phyloP scores from a whole-genome alignment of 2,888 invertebrate species.

The Agrochola litura region DNA sequence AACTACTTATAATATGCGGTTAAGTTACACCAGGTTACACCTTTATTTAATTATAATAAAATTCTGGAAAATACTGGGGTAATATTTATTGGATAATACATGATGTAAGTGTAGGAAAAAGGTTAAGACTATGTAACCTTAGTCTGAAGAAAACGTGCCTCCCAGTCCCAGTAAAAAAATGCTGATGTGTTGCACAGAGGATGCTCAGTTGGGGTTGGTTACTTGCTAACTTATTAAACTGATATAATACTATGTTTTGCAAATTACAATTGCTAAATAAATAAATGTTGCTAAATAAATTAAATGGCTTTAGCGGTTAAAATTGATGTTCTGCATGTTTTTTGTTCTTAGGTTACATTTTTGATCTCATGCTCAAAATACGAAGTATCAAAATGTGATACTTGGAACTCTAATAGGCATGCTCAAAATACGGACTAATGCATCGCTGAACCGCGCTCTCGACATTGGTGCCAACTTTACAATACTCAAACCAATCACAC shows the following conservation, averaged over 20 bases:
- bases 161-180: too few relatives aligned
- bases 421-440: constrained; percentile 5
- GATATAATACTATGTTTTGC: not conserved
- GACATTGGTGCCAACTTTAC: constrained; percentile 46
- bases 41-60: not conserved
- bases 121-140: too few relatives aligned
- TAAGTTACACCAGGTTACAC: not conserved
- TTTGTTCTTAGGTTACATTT: not conserved
- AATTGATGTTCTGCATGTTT: not conserved
- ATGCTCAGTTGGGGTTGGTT: too few relatives aligned
- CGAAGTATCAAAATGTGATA: not conserved
- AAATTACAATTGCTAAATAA: not conserved
- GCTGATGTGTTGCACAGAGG: too few relatives aligned
- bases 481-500: constrained; percentile 43
- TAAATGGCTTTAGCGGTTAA: not conserved
- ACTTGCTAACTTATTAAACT: too few relatives aligned
- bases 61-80: not conserved
- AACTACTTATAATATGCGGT: not conserved
- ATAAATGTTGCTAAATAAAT: not conserved
- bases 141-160: too few relatives aligned
- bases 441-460: constrained; percentile 29
- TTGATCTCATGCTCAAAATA: constrained; percentile 6
- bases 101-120: too few relatives aligned
- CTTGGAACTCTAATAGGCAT: not conserved
- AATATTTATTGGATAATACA: not conserved